These are phyloP conservation scores for Protobothrops mucrosquamatus DNA, from an alignment of 2,113 vertebrate species.

Conservation along the genomic window DNA sequence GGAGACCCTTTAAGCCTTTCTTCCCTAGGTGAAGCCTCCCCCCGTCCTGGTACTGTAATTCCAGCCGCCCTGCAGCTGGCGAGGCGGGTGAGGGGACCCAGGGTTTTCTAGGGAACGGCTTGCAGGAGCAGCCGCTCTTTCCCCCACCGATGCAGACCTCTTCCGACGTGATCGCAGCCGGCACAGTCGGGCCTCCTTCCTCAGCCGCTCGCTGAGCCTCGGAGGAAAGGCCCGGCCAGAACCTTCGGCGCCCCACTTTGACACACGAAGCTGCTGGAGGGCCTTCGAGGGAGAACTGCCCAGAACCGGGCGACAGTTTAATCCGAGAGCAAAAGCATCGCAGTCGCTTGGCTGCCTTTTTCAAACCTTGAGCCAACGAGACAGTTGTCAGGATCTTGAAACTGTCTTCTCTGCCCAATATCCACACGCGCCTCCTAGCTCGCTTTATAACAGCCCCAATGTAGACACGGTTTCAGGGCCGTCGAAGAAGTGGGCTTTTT, in stretches of 20 bases:
- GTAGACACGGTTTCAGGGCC: background rate
- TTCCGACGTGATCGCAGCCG: background rate
- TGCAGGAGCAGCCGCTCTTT: background rate
- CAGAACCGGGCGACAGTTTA: background rate
- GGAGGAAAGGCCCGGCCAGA: background rate
- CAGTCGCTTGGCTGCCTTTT: background rate
- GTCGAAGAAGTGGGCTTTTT: background rate
- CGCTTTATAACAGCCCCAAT: background rate
- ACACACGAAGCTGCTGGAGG: background rate
- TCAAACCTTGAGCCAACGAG: background rate
- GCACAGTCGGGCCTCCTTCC: too few species aligned
- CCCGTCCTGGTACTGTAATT: background rate
- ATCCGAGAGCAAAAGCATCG: background rate
- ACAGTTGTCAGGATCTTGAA: background rate
- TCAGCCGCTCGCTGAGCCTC: background rate
- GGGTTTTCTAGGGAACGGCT: background rate
- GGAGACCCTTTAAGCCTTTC: background rate
- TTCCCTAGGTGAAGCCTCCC: background rate
- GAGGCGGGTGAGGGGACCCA: too few species aligned
- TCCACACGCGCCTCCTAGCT: background rate
- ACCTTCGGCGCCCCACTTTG: background rate
- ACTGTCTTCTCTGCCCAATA: background rate
- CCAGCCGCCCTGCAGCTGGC: background rate
- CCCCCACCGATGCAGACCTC: background rate
- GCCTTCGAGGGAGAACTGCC: background rate